A percentile compares a stretch with the other conserved stretches of the same genome.
phyloP scores from a whole-genome alignment of 2,888 invertebrate species.

The Eucera pruinosa region DNA sequence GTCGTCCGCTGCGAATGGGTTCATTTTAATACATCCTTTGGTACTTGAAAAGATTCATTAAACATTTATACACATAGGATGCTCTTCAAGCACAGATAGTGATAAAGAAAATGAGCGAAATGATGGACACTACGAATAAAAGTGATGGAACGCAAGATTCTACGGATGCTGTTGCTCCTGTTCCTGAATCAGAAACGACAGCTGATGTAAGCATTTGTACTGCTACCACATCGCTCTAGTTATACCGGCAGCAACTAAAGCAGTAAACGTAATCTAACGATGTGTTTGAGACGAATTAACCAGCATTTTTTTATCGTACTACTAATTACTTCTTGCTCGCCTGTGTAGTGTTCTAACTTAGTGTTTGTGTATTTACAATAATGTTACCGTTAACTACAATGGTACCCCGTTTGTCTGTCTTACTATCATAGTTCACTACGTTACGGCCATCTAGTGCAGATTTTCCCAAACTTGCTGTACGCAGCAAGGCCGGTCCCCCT shows the following conservation, averaged over 20 bases:
- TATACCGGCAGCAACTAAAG: conserved; percentile 38
- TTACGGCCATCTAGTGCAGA: conserved; percentile 88
- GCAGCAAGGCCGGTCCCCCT: conserved; percentile 93
- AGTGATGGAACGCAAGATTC: conserved; percentile 38
- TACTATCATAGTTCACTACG: conserved; percentile 80
- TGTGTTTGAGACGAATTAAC: conserved; percentile 63
- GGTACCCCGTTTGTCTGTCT: conserved; percentile 79
- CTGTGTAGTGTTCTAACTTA: conserved; percentile 62
- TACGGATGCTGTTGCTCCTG: conserved; percentile 49
- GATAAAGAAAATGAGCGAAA: conserved; percentile 94
- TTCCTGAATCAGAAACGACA: conserved; percentile 76
- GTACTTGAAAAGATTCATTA: not conserved
- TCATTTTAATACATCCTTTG: not conserved
- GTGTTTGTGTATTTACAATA: conserved; percentile 52
- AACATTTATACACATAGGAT: conserved; percentile 86
- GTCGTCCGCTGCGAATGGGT: too few species aligned
- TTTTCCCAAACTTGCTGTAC: conserved; percentile 94
- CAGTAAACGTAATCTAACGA: conserved; percentile 47
- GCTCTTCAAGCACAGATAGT: conserved; percentile 96
- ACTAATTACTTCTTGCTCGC: conserved; percentile 78
- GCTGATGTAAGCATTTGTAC: conserved; percentile 78
- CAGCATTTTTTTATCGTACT: conserved; percentile 58
- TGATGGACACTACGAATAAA: conserved; percentile 85
- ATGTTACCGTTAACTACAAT: conserved; percentile 66
- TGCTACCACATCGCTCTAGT: conserved; percentile 3